These are phyloP conservation scores for Drosophila bifasciata DNA, from an alignment of 1,140 invertebrate genomes.

Conservation along the genomic window DNA sequence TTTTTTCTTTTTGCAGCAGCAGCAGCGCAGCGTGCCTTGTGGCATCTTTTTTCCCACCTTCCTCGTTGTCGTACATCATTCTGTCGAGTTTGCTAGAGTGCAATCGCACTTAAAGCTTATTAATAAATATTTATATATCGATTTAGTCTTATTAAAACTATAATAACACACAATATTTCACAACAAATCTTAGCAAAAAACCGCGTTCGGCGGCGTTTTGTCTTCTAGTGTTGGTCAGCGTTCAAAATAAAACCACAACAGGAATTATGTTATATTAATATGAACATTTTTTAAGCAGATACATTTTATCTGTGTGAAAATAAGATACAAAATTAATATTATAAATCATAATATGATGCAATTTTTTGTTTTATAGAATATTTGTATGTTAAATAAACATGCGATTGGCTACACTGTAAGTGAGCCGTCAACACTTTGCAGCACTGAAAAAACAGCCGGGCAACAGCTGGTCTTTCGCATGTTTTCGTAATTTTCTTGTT, in stretches of 20 bases:
- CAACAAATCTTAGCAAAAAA: constrained; percentile 24
- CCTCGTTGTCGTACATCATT: constrained; percentile 83
- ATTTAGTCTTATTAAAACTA: constrained; percentile 1
- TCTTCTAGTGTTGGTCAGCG: constrained; percentile 25
- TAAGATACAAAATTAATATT: background rate
- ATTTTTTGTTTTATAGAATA: no score
- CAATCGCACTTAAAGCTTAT: constrained; percentile 27
- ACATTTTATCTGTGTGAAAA: background rate
- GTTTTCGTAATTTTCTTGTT: constrained; percentile 38
- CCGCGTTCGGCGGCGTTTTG: constrained; percentile 51
- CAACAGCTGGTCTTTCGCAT: constrained; percentile 49
- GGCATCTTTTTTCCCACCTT: constrained; percentile 55
- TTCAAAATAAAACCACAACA: background rate
- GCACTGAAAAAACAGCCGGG: constrained; percentile 3
- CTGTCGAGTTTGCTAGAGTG: constrained; percentile 34
- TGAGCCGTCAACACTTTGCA: constrained; percentile 42
- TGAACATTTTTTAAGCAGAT: no score
- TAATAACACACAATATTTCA: constrained; percentile 38
- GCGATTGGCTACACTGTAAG: background rate
- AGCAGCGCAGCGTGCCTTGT: constrained; percentile 27
- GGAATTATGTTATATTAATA: background rate
- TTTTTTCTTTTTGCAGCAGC: no score
- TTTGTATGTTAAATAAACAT: background rate
- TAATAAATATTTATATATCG: background rate
- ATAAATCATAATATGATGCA: background rate